Percentiles rank a stretch among this genome's conserved stretches.
phyloP scores from a whole-genome alignment of 2,888 invertebrate species.

The Ichneumoninae sp. region DNA sequence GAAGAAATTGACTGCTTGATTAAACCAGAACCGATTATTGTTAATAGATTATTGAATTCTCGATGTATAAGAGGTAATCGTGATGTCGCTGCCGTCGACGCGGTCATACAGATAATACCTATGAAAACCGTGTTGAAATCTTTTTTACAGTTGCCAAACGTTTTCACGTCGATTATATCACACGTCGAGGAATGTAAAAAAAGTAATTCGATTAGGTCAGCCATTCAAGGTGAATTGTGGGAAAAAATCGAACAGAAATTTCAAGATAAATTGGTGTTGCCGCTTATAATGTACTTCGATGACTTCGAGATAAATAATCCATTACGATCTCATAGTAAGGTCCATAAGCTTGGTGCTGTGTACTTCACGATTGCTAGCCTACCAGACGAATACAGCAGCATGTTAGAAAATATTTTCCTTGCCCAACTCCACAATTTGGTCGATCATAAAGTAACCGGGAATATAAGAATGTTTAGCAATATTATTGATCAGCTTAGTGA shows the following conservation, averaged over 20 bases:
- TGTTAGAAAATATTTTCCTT: constrained; percentile 53
- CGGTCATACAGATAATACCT: constrained; percentile 53
- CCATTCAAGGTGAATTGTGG: constrained; percentile 39
- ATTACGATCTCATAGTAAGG: constrained; percentile 34
- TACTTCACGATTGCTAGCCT: constrained; percentile 45
- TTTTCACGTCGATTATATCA: constrained; percentile 54
- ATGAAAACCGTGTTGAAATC: constrained; percentile 58
- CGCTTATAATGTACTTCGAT: constrained; percentile 54
- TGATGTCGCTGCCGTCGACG: neutral
- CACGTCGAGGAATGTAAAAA: constrained; percentile 55
- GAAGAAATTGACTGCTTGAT: constrained; percentile 43
- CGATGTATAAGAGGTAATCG: constrained; percentile 2
- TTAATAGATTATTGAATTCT: constrained; percentile 1
- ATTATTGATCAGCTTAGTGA: constrained; percentile 47
- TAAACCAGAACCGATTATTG: constrained; percentile 5
- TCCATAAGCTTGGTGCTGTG: constrained; percentile 49
- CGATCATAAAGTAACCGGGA: constrained; percentile 53
- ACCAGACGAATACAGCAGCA: constrained; percentile 44
- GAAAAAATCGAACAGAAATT: constrained; percentile 50
- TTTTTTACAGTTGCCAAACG: constrained; percentile 66
- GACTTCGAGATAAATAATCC: constrained; percentile 60
- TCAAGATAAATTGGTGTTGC: constrained; percentile 47
- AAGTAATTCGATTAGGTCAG: constrained; percentile 37
- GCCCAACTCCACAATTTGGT: constrained; percentile 48
- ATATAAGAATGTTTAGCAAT: constrained; percentile 38